Conservation (phyloP, 2,113 vertebrate genomes). For the Limanda limanda region DNA sequence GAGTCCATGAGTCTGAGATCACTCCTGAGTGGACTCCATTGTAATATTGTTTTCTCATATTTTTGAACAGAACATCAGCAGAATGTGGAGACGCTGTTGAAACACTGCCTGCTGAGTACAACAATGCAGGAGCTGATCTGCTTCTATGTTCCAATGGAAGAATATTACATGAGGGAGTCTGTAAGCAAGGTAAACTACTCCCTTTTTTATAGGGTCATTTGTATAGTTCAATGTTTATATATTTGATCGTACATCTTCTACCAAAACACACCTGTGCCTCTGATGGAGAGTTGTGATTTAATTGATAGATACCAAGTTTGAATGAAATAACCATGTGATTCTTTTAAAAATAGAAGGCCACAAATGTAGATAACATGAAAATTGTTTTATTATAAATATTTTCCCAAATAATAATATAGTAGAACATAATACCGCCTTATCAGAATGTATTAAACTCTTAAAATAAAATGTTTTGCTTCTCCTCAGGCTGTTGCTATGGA, state of each 20-base stretch:
- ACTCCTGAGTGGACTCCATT: not conserved
- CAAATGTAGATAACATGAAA: not conserved
- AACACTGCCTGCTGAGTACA: conserved; percentile 91
- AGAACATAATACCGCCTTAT: not conserved
- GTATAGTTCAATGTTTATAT: too few relatives aligned
- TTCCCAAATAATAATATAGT: not conserved
- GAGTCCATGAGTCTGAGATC: not conserved
- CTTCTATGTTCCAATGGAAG: conserved; percentile 98
- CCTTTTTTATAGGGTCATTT: not conserved
- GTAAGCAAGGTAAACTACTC: conserved; percentile 91
- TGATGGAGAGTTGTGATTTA: too few relatives aligned
- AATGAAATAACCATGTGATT: not conserved
- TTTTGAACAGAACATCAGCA: conserved; percentile 90
- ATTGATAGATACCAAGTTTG: not conserved
- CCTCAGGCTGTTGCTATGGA: conserved; percentile 95
- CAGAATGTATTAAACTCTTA: not conserved
- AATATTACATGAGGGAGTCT: conserved; percentile 98
- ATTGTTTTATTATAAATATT: not conserved
- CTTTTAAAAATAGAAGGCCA: too few relatives aligned
- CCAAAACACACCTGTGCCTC: too few relatives aligned
- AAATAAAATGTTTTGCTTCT: not conserved
- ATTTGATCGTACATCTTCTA: too few relatives aligned
- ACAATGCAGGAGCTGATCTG: conserved; percentile 98
- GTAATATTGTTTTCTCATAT: not conserved
- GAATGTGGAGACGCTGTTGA: conserved; percentile 92